Base-by-base conservation (phyloP, 2,797 vertebrate species). In the Silurus aristotelis region DNA sequence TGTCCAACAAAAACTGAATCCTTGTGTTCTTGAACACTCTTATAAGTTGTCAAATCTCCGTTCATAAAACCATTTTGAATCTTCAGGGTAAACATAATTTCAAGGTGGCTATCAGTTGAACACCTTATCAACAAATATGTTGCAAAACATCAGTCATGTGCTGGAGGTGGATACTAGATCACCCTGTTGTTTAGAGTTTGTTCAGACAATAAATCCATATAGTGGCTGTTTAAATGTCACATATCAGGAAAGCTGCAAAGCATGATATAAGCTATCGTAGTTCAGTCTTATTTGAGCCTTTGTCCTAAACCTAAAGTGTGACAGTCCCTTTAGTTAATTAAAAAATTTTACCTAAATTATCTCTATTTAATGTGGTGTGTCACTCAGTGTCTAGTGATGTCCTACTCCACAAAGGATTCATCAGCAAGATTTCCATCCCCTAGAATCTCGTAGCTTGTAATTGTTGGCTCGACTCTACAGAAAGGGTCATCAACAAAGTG, bases 401-500 rank as follows among this genome's bases (percentile, higher is more conserved):
- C 4, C 52, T 75, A 67, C 8, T 9, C 71, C 22, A 22, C 6
- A 22, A 10, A 27, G 10, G n/a, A 31, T 52, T 48, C 61, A 61
- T 78, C 46, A 83, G 48, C 76, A 75, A 66, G 9, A 83, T 48
- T n/a, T 48, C 31, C n/a, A 15, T 68, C 31, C 56, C 38, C 43
- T 64, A n/a, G 56, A 77, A 52, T 75, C 13, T 22, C 0, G 27
- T 22, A 15, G 64, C 60, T 38, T 22, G 43, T 63, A 52, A 20
- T 17, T 80, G 25, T 17, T 58, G 60, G 75, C 43, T 1, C 38
- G 31, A 70, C 22, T 56, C 52, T 55, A 66, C 73, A 66, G 43
- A 6, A 72, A 7, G 10, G 48, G 20, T 80, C 75, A 56, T 79
- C 78, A 83, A 1, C 73, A 83, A 68, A 78, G 64, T 14, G 13